These are phyloP conservation scores for Ambastaia sidthimunki DNA, from an alignment of 2,797 vertebrate genomes.

Conservation along the genomic window DNA sequence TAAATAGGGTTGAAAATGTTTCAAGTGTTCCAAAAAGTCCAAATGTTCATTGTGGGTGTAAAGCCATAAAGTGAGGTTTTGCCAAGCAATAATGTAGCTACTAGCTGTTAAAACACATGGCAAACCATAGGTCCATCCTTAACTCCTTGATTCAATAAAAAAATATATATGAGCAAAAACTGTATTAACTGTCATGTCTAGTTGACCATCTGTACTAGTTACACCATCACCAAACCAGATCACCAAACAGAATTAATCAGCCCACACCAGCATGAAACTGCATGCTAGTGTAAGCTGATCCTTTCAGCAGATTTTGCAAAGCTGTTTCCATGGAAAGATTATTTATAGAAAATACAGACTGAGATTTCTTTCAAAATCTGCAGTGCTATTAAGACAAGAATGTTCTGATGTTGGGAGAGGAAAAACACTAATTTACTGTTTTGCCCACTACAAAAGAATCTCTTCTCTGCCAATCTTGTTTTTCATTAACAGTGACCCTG, in stretches of 20 bases:
- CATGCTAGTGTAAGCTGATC: not conserved
- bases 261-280: not conserved
- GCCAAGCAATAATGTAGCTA: too few species aligned
- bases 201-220: not conserved
- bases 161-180: too few species aligned
- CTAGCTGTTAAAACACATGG: too few species aligned
- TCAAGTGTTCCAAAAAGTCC: not conserved
- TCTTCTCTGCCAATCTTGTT: not conserved
- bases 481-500: not conserved
- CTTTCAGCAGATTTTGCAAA: not conserved
- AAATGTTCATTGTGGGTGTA: not conserved
- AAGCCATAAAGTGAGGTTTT: not conserved
- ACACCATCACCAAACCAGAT: too few species aligned
- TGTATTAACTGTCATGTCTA: not conserved
- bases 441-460: not conserved
- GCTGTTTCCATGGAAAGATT: not conserved
- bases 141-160: too few species aligned
- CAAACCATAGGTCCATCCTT: too few species aligned
- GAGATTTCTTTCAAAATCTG: not conserved
- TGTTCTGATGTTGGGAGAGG: not conserved
- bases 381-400: not conserved
- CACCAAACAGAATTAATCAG: not conserved
- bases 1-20: not conserved
- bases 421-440: not conserved
- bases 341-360: not conserved